Conservation (phyloP, 2,888 invertebrate genomes). For the Eudasyphora cyanicolor region DNA sequence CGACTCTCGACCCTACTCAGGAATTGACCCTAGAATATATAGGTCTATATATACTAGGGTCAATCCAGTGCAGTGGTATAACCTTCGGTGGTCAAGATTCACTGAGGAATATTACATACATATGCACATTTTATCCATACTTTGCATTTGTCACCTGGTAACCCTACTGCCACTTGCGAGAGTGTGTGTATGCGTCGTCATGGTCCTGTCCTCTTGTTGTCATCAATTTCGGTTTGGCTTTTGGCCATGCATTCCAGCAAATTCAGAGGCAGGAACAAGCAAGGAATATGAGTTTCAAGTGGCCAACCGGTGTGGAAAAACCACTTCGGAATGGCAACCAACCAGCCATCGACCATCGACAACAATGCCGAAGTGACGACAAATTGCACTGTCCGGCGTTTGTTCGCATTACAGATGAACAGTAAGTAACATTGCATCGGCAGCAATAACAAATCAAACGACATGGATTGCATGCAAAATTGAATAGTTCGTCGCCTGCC, state of each 20-base stretch:
- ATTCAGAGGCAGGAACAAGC: conserved; percentile 19
- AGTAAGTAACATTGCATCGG: background rate
- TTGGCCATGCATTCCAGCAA: conserved; percentile 34
- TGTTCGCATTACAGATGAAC: conserved; percentile 24
- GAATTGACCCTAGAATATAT: too few species aligned
- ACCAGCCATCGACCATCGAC: conserved; percentile 28
- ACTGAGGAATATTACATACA: too few species aligned
- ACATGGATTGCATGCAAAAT: conserved; percentile 58
- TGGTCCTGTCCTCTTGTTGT: conserved; percentile 21
- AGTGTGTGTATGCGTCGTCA: background rate
- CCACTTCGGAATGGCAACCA: conserved; percentile 9
- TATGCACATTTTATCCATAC: too few species aligned
- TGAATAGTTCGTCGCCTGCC: background rate
- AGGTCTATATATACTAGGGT: too few species aligned
- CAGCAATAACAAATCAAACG: conserved; percentile 26
- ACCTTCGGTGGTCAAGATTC: too few species aligned
- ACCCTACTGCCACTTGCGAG: background rate
- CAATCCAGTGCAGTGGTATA: too few species aligned
- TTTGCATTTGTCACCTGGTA: too few species aligned
- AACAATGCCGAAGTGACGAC: conserved; percentile 57
- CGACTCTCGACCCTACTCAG: too few species aligned
- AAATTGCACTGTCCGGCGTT: conserved; percentile 45
- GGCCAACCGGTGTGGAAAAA: conserved; percentile 36
- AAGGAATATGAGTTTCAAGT: conserved; percentile 52
- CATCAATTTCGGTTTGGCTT: conserved; percentile 44